Evolutionary conservation across 2,797 vertebrate species (phyloP).

Genomic region (Centropyge bicolor): DNA sequence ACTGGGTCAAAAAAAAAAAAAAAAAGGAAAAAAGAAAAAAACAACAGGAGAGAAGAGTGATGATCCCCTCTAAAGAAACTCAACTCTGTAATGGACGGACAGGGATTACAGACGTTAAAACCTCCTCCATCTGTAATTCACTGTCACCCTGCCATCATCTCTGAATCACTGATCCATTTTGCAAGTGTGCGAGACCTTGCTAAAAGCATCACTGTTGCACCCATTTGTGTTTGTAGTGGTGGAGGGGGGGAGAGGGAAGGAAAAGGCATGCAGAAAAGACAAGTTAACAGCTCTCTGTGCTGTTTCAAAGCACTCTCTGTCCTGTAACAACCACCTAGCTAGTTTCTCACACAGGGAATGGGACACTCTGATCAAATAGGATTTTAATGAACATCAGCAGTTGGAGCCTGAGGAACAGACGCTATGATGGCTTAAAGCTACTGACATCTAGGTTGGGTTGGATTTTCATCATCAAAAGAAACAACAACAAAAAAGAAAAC

Average conservation of each 20-base stretch:
- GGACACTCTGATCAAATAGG: constrained; percentile 82
- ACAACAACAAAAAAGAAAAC: constrained; percentile 50
- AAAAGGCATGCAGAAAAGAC: constrained; percentile 73
- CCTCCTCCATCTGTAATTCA: constrained; percentile 86
- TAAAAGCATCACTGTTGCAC: constrained; percentile 84
- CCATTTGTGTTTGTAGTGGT: constrained; percentile 81
- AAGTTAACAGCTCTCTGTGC: constrained; percentile 81
- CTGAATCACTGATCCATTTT: constrained; percentile 86
- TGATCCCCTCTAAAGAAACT: constrained; percentile 84
- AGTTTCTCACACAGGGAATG: constrained; percentile 74
- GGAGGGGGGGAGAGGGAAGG: background rate
- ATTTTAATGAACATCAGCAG: constrained; percentile 85
- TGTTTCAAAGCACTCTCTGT: constrained; percentile 83
- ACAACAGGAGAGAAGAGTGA: constrained; percentile 82
- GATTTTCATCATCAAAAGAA: constrained; percentile 80
- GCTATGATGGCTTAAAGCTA: constrained; percentile 76
- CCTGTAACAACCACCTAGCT: constrained; percentile 82
- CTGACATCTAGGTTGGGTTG: constrained; percentile 75
- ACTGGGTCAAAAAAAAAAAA: constrained; percentile 69
- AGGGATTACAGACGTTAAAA: constrained; percentile 85
- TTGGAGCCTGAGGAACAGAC: constrained; percentile 77
- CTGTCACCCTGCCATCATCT: constrained; percentile 84
- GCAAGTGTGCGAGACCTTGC: constrained; percentile 83
- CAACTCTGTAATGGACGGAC: constrained; percentile 82
- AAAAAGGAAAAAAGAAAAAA: constrained; percentile 41